Base-by-base conservation (phyloP, 2,113 vertebrate genomes). In the Cochlearius cochlearius region DNA sequence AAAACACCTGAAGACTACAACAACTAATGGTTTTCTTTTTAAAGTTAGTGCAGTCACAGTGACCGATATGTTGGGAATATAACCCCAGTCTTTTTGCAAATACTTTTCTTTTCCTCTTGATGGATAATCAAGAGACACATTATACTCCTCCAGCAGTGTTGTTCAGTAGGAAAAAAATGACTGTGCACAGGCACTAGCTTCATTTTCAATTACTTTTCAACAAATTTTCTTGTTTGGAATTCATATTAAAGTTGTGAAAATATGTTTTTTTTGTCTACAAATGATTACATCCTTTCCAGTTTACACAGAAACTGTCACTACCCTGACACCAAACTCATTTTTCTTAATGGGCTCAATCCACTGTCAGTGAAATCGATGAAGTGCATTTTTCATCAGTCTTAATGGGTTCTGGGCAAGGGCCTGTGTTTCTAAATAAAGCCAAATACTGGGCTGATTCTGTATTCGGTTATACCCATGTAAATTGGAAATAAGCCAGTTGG, bases 351-450 rank as follows among this genome's bases (percentile, higher is more conserved):
- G 26, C 41, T 95, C 32, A 66, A 76, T 91, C 62, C 26, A 55
- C 45, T 85, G 66, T 91, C 84, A 94, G 53, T 16, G 59, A 94
- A 97, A 94, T 90, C 89, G 95, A 43, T 68, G 21, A 68, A 95
- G 74, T 62, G n/a, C 41, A 86, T 94, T 97, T 95, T 96, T 94
- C 89, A 88, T 95, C 75, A 76, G 29, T 50, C 87, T 82, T 85
- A 95, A 92, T 90, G 84, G 91, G 74, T 73, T 82, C 74, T 95
- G 89, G 86, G 94, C 76, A 86, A 89, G 5, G 25, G 73, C 66
- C 83, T 34, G 1, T 82, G 71, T 92, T 95, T 95, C 91, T 94
- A 92, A 95, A 94, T 79, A 95, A 87, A 96, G 64, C 43, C 76
- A 91, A 85, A 89, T 74, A 76, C 76, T 72, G 55, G 30, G 19